Conservation (phyloP, 1,140 invertebrate genomes). For the Eupristina koningsbergeri region DNA sequence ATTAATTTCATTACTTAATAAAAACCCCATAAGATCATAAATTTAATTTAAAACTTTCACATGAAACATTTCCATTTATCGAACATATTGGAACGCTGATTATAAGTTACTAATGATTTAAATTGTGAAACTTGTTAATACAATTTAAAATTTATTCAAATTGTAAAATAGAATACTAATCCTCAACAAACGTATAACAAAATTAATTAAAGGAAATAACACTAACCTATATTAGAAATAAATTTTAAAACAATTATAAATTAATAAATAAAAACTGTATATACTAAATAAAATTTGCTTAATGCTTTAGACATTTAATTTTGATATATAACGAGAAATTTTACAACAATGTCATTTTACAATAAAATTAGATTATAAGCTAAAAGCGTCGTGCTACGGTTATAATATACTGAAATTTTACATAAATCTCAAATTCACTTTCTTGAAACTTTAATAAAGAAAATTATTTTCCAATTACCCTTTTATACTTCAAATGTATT, state of each 20-base stretch:
- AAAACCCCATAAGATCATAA: not conserved
- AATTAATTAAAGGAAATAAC: not conserved
- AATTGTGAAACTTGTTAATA: not conserved
- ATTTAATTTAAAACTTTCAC: not conserved
- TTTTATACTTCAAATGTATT: not conserved
- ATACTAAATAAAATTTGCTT: not conserved
- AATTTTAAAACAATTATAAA: not conserved
- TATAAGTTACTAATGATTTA: not conserved
- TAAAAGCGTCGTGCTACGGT: not conserved
- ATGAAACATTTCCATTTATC: too few species aligned
- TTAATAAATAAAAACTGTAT: not conserved
- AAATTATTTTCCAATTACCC: not conserved
- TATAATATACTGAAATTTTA: not conserved
- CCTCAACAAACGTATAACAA: too few species aligned
- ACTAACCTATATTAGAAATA: not conserved
- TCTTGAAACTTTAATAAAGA: not conserved
- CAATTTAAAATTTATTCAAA: not conserved
- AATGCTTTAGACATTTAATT: not conserved
- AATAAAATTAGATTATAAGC: not conserved
- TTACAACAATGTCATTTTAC: not conserved
- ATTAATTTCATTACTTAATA: conserved; percentile 25
- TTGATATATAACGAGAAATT: not conserved
- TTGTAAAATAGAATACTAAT: not conserved
- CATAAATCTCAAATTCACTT: not conserved
- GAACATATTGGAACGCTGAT: not conserved